Evolutionary conservation across 2,797 vertebrate species (phyloP), one percentile per base, ranked within the genome.

Genomic region (Platalea minor): DNA sequence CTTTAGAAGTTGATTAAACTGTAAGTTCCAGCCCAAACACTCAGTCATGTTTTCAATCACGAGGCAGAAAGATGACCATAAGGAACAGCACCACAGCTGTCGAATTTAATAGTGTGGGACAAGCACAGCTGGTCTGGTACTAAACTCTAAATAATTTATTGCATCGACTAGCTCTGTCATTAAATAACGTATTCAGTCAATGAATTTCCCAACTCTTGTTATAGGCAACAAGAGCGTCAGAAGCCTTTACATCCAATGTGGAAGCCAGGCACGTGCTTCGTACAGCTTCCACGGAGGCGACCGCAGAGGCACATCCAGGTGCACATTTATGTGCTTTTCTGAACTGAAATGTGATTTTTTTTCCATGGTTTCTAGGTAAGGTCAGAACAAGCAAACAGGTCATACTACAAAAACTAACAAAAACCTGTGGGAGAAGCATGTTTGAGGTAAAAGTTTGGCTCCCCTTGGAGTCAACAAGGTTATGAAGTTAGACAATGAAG

Each of bases 221-320:
- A 6, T 6, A 48, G 67, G 51, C 65, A 77, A 83, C 7, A 17
- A 23, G 26, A 64, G 19, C 3, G 0, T 14, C 72, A 5, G 35
- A 4, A n/a, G 19, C 9, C 6, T 24, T 54, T 29, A 4, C 21
- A 28, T 3, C 41, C 39, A 5, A 56, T 1, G 1, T 5, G 20
- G 2, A 19, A 56, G 76, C 46, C 64, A 13, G 56, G 37, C 18
- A 4, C 0, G 1, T 3, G 29, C 11, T 17, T 13, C 17, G 4
- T 2, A 1, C 0, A 9, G 16, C 61, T 56, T 5, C 25, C 46
- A 1, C 7, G 1, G 31, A 12, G 21, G 48, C 48, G 28, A 1
- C 53, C 43, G 6, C 16, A 4, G 31, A 29, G 18, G 4, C 21
- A 3, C 1, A 0, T 5, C 33, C 13, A 3, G 54, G 48, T 2